These are phyloP conservation scores for Diadema setosum DNA, from an alignment of 35 echinoderm and acorn worm genomes.

Conservation along the genomic window DNA sequence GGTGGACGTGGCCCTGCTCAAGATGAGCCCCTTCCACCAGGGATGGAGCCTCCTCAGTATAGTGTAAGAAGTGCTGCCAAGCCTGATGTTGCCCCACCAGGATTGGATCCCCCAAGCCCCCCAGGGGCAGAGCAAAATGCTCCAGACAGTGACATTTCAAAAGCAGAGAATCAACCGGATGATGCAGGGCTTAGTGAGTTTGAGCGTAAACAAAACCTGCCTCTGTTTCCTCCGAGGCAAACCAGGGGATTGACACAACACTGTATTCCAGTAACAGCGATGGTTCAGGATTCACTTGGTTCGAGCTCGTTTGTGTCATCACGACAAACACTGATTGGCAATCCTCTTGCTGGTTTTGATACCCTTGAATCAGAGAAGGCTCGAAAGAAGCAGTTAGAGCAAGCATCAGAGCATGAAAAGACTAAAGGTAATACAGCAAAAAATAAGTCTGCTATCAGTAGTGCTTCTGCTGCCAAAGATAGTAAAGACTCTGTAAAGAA, in stretches of 20 bases:
- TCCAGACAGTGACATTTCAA: background rate
- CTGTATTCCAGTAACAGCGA: background rate
- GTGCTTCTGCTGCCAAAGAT: background rate
- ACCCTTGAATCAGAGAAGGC: background rate
- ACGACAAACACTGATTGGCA: background rate
- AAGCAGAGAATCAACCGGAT: background rate
- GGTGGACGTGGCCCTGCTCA: background rate
- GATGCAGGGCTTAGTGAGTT: background rate
- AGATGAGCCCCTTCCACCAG: background rate
- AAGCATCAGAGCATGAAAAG: background rate
- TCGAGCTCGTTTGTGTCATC: background rate
- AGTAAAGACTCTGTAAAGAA: background rate
- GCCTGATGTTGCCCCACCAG: no score
- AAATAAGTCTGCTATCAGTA: background rate
- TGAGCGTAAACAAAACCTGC: background rate
- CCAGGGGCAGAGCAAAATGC: no score
- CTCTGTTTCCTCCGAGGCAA: background rate
- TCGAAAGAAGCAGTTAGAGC: background rate
- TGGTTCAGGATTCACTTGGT: background rate
- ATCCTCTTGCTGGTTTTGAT: background rate
- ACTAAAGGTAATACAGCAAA: background rate
- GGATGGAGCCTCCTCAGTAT: background rate
- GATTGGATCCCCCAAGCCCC: no score
- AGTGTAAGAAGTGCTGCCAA: no score
- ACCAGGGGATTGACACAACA: background rate